Percentiles rank a stretch among this genome's conserved stretches.
Conservation (phyloP, 2,797 vertebrate species). For the Fratercula arctica region DNA sequence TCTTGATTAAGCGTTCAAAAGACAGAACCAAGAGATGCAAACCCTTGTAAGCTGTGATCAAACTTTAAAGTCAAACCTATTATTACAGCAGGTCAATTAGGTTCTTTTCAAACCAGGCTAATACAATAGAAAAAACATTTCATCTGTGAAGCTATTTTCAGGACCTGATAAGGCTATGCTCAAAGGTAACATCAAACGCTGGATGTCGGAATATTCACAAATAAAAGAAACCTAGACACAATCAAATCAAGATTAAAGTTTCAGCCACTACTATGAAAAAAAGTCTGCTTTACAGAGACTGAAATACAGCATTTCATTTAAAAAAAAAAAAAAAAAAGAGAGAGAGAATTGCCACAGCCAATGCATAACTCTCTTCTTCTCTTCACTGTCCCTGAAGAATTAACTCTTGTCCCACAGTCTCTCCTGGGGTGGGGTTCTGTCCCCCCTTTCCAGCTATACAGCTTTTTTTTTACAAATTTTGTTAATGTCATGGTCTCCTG, state of each 20-base stretch:
- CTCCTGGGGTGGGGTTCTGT: not conserved
- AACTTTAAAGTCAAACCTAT: constrained; percentile 66
- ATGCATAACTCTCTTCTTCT: not conserved
- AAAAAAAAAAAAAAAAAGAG: no score
- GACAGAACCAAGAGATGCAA: constrained; percentile 58
- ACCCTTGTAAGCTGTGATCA: constrained; percentile 59
- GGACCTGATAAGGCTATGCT: constrained; percentile 40
- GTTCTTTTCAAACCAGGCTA: constrained; percentile 57
- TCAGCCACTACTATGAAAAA: constrained; percentile 3
- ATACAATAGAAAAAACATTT: constrained; percentile 35
- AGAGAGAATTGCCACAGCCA: not conserved
- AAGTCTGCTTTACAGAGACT: not conserved
- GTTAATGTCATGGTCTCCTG: not conserved
- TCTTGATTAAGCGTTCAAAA: constrained; percentile 67
- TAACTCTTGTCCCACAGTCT: not conserved
- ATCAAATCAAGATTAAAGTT: constrained; percentile 54
- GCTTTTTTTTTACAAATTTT: not conserved
- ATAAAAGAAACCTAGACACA: constrained; percentile 62
- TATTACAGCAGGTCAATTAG: constrained; percentile 73
- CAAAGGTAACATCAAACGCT: constrained; percentile 59
- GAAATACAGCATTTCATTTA: not conserved
- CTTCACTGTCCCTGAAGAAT: not conserved
- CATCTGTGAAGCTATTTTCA: constrained; percentile 64
- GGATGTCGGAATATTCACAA: constrained; percentile 63
- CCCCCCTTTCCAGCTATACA: not conserved